These are phyloP conservation scores for Epirrhoe tristata DNA, from an alignment of 2,888 invertebrate genomes.

Conservation along the genomic window DNA sequence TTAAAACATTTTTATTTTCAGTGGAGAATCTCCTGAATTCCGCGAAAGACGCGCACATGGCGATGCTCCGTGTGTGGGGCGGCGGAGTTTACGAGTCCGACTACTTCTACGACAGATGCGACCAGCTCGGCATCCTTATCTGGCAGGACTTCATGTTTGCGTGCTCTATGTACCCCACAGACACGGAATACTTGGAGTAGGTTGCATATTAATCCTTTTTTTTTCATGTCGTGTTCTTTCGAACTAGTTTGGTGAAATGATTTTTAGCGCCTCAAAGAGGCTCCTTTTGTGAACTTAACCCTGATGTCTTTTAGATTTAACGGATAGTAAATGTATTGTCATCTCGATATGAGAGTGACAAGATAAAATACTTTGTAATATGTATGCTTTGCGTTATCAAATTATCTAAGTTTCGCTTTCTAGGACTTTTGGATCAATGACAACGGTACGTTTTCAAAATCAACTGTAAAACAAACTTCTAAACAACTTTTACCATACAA, in stretches of 20 bases:
- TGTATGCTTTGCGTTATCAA: too few relatives aligned
- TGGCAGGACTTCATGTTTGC: constrained; percentile 99
- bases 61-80: constrained; percentile 98
- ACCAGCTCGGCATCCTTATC: constrained; percentile 95
- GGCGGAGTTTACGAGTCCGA: constrained; percentile 98
- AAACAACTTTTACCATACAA: too few relatives aligned
- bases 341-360: too few relatives aligned
- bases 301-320: neutral
- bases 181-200: constrained; percentile 88
- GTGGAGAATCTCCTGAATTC: constrained; percentile 88
- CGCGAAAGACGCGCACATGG: constrained; percentile 93
- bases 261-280: too few relatives aligned
- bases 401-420: too few relatives aligned
- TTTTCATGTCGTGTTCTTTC: too few relatives aligned
- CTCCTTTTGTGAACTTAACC: neutral
- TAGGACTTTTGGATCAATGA: too few relatives aligned
- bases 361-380: too few relatives aligned
- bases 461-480: too few relatives aligned
- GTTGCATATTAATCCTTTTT: constrained; percentile 32
- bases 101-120: constrained; percentile 94
- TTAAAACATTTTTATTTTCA: constrained; percentile 36
- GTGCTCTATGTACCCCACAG: constrained; percentile 96
- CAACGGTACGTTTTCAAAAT: too few relatives aligned
- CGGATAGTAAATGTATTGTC: too few relatives aligned
- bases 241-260: too few relatives aligned